Evolutionary conservation across 1,140 invertebrate genomes (phyloP), one percentile per base, ranked within the genome.

Genomic region (Pseudobourletiella spinata): DNA sequence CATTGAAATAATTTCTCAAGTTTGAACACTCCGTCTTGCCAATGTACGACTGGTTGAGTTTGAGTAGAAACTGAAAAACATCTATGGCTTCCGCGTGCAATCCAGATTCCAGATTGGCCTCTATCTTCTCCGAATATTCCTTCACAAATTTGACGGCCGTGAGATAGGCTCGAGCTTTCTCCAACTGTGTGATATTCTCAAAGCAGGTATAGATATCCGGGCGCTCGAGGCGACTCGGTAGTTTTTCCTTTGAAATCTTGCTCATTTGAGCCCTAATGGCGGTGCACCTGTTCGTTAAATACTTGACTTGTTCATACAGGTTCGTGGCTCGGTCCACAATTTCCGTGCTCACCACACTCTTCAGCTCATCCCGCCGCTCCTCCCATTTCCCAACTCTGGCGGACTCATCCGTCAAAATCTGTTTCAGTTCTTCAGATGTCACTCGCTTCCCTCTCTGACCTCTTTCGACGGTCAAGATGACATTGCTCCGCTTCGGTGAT

Each of bases 51-150:
- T 58, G 18, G 24, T 63, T 30, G 4, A 58, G 11, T 22, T 48
- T 14, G 22, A 54, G 26, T 2, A 67, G 32, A 1, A 43, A 8
- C 16, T 61, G 39, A 32, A 54, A 59, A 4, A 67, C 24, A 24
- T 67, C 62, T 14, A 67, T 56, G n/a, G 66, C 61, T 39, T 67
- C 66, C 20, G 62, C 50, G 30, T 61, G 46, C 11, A 67, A 50
- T 8, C 61, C 64, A 24, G 57, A 56, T 59, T 64, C 61, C 26
- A 69, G 55, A 57, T 69, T 65, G 1, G 61, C 61, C 46, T 61
- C 60, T 35, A 68, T 57, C 20, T 57, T 28, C 32, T 60, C 60
- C 8, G 67, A 68, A 20, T 59, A 52, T 4, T 59, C 56, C 30
- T 61, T 61, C 1, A 65, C 43, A 29, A 60, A 68, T 39, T 64